A percentile compares a stretch with the other conserved stretches of the same genome.
phyloP scores from a whole-genome alignment of 2,888 invertebrate genomes.

The Drosophila imparisetae region DNA sequence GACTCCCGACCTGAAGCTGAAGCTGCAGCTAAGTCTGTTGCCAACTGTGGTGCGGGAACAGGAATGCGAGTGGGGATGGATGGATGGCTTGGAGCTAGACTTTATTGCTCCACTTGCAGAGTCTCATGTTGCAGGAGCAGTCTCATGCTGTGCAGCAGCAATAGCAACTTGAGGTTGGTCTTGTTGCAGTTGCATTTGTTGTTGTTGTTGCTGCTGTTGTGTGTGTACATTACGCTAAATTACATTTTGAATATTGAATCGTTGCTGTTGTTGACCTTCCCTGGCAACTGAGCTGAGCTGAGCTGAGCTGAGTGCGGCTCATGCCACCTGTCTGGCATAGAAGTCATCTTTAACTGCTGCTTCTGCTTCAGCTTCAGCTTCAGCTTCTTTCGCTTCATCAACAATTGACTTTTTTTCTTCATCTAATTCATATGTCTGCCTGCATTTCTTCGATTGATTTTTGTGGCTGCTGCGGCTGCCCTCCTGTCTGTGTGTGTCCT shows the following conservation, averaged over 20 bases:
- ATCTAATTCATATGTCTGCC: background rate
- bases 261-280: slow-evolving; percentile 64
- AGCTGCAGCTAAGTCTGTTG: slow-evolving; percentile 30
- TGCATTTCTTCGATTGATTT: slow-evolving; percentile 40
- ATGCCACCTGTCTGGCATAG: slow-evolving; percentile 33
- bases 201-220: background rate
- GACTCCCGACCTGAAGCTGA: slow-evolving; percentile 19
- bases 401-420: background rate
- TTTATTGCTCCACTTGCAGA: slow-evolving; percentile 64
- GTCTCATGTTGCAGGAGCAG: slow-evolving; percentile 59
- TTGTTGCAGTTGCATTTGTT: slow-evolving; percentile 24
- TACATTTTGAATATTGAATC: slow-evolving; percentile 80
- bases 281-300: slow-evolving; percentile 28
- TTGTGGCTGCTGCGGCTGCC: slow-evolving; percentile 25
- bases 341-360: slow-evolving; percentile 13
- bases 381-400: background rate
- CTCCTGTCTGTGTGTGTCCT: background rate
- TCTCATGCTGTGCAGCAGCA: slow-evolving; percentile 53
- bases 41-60: background rate
- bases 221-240: slow-evolving; percentile 75
- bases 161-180: slow-evolving; percentile 14
- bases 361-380: background rate
- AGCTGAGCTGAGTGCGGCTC: slow-evolving; percentile 14
- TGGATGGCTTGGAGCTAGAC: slow-evolving; percentile 17
- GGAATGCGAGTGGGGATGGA: slow-evolving; percentile 10